Base-by-base conservation (phyloP, 64 coral and sea anemone genomes). In the Montipora foliosa region DNA sequence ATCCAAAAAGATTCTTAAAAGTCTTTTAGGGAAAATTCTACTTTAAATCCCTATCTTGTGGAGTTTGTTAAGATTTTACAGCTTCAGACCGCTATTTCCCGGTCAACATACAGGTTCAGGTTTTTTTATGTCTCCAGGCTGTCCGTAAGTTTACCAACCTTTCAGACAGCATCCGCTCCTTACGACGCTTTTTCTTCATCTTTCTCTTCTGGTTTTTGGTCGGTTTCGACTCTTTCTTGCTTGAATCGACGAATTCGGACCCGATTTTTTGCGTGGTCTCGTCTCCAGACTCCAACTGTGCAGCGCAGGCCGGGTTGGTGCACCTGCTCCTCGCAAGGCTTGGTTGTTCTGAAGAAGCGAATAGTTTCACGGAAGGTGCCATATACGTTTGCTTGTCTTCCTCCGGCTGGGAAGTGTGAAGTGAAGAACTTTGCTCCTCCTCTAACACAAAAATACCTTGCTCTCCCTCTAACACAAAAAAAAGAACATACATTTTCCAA, bases 201-300 rank as follows among this genome's bases (percentile, higher is more conserved):
- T 92, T 92, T 67, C 90, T 72, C 46, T 86, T 92, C 72, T 92
- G 81, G 57, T 92, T 92, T 59, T 85, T 92, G 49, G 67, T 67
- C 59, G 84, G 15, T 82, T 67, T 92, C n/a, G 45, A 86, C 4
- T 3, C 44, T 24, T 71, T 66, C 13, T 72, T 19, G 19, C 62
- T 49, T 22, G 82, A 70, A 49, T 52, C 8, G 1, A 29, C 11
- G 4, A 17, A 46, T 44, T 86, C 4, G 46, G 82, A 86, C 46
- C 66, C 82, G 71, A 17, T 86, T 6, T 2, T 15, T 17, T 10
- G 15, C 66, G 44, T 8, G 15, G 44, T 6, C 1, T 29, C 19
- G 4, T 22, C 47, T 24, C 9, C 47, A 44, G 62, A 8, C 8
- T 71, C 19, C 2, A 15, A 71, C 8, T 86, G 44, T 5, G 8